Evolutionary conservation across 2,797 vertebrate genomes (phyloP).

Genomic region (Typhlichthys eigenmanni): DNA sequence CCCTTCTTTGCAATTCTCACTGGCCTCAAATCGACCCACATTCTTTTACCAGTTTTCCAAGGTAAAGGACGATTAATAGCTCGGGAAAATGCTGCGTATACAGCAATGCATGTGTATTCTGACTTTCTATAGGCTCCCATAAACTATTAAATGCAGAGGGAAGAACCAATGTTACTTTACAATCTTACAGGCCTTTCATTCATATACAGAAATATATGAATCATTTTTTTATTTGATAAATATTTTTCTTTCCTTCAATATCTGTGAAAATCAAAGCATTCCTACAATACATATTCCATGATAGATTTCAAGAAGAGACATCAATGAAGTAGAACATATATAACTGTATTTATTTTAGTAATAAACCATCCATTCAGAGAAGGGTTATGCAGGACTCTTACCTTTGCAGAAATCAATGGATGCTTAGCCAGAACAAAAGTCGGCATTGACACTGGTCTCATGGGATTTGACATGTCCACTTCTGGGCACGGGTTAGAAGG

Average conservation of each 20-base stretch:
- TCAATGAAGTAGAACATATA: conserved; percentile 16
- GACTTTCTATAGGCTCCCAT: background rate
- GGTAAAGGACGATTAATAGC: conserved; percentile 33
- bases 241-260: no score
- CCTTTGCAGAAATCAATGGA: conserved; percentile 68
- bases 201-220: background rate
- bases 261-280: background rate
- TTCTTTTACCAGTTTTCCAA: conserved; percentile 17
- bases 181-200: background rate
- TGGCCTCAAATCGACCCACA: conserved; percentile 33
- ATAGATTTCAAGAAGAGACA: conserved; percentile 13
- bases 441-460: conserved; percentile 52
- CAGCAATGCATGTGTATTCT: background rate
- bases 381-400: conserved; percentile 48
- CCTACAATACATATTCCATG: no score
- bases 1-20: conserved; percentile 46
- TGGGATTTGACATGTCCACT: conserved; percentile 50
- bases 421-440: conserved; percentile 63
- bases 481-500: conserved; percentile 43
- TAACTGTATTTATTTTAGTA: conserved; percentile 50
- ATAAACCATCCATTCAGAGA: conserved; percentile 34
- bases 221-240: conserved; percentile 26
- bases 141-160: background rate
- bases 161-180: background rate
- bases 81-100: conserved; percentile 3